Evolutionary conservation across 2,797 vertebrate species (phyloP).

Genomic region (Salarias fasciatus): DNA sequence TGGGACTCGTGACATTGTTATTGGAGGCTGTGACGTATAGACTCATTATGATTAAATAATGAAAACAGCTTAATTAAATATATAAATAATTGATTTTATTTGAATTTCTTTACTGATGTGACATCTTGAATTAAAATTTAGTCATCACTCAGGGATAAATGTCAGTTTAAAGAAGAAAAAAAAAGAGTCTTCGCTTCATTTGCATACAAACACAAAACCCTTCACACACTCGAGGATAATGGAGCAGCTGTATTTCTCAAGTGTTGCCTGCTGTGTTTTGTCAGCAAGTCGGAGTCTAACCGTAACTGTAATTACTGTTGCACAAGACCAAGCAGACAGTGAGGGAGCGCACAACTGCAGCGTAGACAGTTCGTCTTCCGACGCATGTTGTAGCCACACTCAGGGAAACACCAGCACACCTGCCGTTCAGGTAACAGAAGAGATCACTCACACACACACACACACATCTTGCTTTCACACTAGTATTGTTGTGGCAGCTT

Average conservation of each 20-base stretch:
- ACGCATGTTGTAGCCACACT: slow-evolving; percentile 19
- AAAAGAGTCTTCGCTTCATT: slow-evolving; percentile 14
- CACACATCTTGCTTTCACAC: no score
- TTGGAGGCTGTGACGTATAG: no score
- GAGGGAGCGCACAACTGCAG: slow-evolving; percentile 48
- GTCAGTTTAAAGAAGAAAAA: no score
- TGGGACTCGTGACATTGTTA: no score
- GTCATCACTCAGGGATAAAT: no score
- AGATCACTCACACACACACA: slow-evolving; percentile 6
- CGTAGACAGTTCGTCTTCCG: slow-evolving; percentile 34
- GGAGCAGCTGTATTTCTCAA: slow-evolving; percentile 57
- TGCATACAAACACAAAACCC: slow-evolving; percentile 43
- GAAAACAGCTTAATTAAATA: no score
- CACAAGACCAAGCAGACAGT: slow-evolving; percentile 56
- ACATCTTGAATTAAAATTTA: no score
- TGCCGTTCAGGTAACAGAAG: slow-evolving; percentile 54
- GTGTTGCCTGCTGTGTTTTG: slow-evolving; percentile 65
- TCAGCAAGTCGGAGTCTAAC: slow-evolving; percentile 70
- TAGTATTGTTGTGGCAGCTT: not conserved
- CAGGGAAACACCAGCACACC: slow-evolving; percentile 44
- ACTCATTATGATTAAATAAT: no score
- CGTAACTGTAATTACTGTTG: slow-evolving; percentile 67
- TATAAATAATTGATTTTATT: no score
- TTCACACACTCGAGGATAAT: slow-evolving; percentile 35
- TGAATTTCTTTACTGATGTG: no score